These are phyloP conservation scores for Chrysogorgia sp. DNA, from an alignment of 92 coral and sea anemone species.

Conservation along the genomic window DNA sequence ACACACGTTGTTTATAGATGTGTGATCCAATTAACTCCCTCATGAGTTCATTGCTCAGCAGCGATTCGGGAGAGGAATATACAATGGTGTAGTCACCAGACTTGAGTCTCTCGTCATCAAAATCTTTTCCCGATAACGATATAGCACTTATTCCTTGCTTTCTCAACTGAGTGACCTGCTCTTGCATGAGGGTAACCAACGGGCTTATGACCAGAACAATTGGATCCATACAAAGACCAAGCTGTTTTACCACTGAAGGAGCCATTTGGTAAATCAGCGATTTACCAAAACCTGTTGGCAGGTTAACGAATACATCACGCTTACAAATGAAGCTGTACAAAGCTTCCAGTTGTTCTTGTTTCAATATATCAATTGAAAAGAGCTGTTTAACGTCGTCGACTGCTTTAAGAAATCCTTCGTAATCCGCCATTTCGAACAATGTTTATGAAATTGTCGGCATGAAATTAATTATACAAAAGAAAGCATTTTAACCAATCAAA, in stretches of 20 bases:
- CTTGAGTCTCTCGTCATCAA: conserved; percentile 15
- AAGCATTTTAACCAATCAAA: not conserved
- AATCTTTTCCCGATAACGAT: conserved; percentile 2
- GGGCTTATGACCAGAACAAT: conserved; percentile 40
- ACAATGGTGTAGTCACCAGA: conserved; percentile 59
- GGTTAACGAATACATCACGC: conserved; percentile 46
- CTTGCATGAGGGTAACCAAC: conserved; percentile 40
- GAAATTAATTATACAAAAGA: not conserved
- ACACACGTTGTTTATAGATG: conserved; percentile 14
- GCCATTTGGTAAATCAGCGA: conserved; percentile 46
- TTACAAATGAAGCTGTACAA: conserved; percentile 40
- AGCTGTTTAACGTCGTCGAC: conserved; percentile 1
- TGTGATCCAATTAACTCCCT: conserved; percentile 38
- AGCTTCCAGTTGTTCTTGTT: conserved; percentile 39
- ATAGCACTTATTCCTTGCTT: conserved; percentile 44
- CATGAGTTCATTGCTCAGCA: conserved; percentile 46
- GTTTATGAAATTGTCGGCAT: not conserved
- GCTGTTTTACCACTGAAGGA: conserved; percentile 33
- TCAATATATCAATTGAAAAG: conserved; percentile 21
- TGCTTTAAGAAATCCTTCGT: conserved; percentile 5
- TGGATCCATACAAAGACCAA: conserved; percentile 22
- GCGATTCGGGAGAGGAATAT: conserved; percentile 57
- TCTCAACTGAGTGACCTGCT: conserved; percentile 38
- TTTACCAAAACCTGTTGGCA: conserved; percentile 48
- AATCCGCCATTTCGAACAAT: not conserved